These are phyloP conservation scores for Catagonus wagneri DNA, from an alignment of 2,113 vertebrate species.

Conservation along the genomic window DNA sequence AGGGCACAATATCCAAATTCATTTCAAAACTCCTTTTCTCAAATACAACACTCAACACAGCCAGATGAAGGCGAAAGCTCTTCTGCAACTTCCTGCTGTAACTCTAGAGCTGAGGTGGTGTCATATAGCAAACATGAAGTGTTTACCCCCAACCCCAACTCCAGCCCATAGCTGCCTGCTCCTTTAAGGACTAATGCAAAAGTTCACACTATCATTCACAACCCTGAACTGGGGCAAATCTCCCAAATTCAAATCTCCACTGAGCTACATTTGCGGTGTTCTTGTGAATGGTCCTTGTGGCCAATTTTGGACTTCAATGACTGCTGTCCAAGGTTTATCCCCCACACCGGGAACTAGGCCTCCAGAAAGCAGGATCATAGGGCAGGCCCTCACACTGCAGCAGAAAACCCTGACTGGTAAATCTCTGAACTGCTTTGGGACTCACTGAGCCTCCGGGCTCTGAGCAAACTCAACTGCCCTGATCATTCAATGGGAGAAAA, in stretches of 20 bases:
- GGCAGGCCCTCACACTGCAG: not conserved
- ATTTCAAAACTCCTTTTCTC: slow-evolving; percentile 16
- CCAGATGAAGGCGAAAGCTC: not conserved
- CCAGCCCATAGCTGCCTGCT: not conserved
- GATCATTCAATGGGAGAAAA: not conserved
- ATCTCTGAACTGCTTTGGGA: not conserved
- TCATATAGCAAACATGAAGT: not conserved
- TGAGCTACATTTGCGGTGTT: not conserved
- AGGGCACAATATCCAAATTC: not conserved
- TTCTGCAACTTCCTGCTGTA: not conserved
- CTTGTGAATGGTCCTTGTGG: not conserved
- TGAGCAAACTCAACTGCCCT: not conserved
- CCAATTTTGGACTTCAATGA: not conserved
- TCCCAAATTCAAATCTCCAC: not conserved
- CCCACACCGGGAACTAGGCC: not conserved
- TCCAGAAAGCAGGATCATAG: not conserved
- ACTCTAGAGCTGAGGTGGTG: not conserved
- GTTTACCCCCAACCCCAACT: not conserved
- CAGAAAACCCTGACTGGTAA: not conserved
- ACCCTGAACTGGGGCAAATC: not conserved
- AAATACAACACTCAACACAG: not conserved
- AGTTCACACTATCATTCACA: not conserved
- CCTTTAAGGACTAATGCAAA: not conserved
- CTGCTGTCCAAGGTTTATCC: not conserved
- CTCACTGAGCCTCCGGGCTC: not conserved